Evolutionary conservation across 2,888 invertebrate genomes (phyloP).

Genomic region (Priocnemis perturbator): DNA sequence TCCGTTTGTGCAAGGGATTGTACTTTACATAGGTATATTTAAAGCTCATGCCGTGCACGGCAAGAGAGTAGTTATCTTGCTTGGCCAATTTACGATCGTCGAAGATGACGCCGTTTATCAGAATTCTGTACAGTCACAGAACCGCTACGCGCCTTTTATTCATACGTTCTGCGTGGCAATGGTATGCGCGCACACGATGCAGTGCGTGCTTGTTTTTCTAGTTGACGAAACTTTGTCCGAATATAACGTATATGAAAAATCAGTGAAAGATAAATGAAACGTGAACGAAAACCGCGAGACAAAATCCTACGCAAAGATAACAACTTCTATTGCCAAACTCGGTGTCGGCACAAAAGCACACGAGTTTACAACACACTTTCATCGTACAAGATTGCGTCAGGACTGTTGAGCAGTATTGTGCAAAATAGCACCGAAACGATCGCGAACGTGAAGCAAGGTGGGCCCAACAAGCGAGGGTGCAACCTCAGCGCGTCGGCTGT

Average conservation of each 20-base stretch:
- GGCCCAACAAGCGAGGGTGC: neutral
- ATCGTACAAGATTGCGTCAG: neutral
- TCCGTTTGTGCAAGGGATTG: slow-evolving; percentile 51
- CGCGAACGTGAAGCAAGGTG: neutral
- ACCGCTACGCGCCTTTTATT: slow-evolving; percentile 20
- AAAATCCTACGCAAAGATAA: no score
- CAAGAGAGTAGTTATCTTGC: slow-evolving; percentile 14
- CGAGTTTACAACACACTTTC: no score
- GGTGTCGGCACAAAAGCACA: no score
- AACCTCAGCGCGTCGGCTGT: neutral
- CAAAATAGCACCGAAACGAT: neutral
- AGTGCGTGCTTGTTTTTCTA: neutral
- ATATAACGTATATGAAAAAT: no score
- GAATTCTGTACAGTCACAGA: slow-evolving; percentile 45
- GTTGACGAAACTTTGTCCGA: no score
- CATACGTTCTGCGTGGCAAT: slow-evolving; percentile 24
- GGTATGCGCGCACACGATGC: slow-evolving; percentile 29
- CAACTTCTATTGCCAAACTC: no score
- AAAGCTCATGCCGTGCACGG: slow-evolving; percentile 21
- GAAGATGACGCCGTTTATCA: slow-evolving; percentile 24
- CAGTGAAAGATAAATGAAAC: no score
- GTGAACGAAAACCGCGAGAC: no score
- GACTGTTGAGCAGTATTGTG: slow-evolving; percentile 15
- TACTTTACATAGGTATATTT: slow-evolving; percentile 52
- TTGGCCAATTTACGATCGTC: slow-evolving; percentile 36